These are phyloP conservation scores for Podarcis muralis DNA, from an alignment of 2,113 vertebrate genomes.

Conservation along the genomic window DNA sequence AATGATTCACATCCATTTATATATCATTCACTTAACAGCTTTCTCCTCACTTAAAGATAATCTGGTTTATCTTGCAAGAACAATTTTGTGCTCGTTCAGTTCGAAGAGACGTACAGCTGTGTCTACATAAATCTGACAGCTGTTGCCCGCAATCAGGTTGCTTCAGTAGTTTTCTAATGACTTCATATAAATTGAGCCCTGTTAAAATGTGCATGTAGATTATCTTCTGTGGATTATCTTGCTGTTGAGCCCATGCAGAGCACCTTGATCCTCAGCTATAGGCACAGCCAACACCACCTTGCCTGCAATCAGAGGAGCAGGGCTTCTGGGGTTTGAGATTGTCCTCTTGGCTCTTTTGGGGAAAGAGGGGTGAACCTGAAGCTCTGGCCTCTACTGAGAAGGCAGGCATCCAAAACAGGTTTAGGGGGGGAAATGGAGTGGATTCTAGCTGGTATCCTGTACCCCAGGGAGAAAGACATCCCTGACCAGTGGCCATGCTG, in stretches of 20 bases:
- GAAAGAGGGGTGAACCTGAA: neutral
- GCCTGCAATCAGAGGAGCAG: neutral
- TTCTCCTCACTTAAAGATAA: neutral
- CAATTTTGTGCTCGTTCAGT: neutral
- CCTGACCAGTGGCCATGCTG: neutral
- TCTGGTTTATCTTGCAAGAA: neutral
- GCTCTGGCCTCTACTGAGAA: neutral
- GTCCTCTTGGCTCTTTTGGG: neutral
- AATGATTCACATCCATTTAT: neutral
- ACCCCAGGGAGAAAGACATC: too few species aligned
- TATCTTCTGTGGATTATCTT: slow-evolving; percentile 15
- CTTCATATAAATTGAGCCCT: slow-evolving; percentile 47
- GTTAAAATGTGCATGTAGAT: slow-evolving; percentile 44
- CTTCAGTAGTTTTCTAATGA: slow-evolving; percentile 67
- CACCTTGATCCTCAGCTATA: neutral
- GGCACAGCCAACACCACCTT: neutral
- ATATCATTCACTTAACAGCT: neutral
- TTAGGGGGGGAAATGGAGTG: too few species aligned
- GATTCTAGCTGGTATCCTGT: too few species aligned
- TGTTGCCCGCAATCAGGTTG: slow-evolving; percentile 62
- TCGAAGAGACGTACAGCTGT: slow-evolving; percentile 61
- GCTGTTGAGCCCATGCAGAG: neutral
- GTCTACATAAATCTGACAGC: slow-evolving; percentile 56
- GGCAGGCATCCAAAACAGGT: too few species aligned
- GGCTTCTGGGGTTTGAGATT: neutral